These are phyloP conservation scores for Napeogenes inachia DNA, from an alignment of 2,888 invertebrate species.

Conservation along the genomic window DNA sequence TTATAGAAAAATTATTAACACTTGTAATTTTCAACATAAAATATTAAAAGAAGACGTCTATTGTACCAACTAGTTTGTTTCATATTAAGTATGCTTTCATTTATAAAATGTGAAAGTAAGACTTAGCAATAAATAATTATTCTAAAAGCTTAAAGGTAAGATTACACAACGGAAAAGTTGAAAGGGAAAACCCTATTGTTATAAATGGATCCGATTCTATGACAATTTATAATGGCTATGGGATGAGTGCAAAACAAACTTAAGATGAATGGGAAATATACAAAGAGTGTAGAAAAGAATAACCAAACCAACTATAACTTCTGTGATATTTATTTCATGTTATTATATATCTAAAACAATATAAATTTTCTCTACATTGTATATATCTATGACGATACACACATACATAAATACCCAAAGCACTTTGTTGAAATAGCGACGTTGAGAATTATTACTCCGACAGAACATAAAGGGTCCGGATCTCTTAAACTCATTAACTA, in stretches of 20 bases:
- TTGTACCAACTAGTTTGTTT: neutral
- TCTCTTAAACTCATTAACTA: constrained; percentile 29
- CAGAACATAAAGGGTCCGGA: constrained; percentile 12
- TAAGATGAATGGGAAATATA: neutral
- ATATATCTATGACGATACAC: no score
- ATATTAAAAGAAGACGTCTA: no score
- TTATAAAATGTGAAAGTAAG: neutral
- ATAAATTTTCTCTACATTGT: no score
- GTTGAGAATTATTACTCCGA: constrained; percentile 8
- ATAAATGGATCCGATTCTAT: constrained; percentile 1
- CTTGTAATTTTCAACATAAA: no score
- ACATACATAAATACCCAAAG: no score
- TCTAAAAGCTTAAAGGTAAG: neutral
- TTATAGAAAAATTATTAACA: no score
- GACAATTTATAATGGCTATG: neutral
- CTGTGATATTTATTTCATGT: neutral
- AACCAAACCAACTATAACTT: neutral
- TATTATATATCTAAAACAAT: no score
- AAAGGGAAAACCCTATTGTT: neutral
- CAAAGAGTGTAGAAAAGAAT: neutral
- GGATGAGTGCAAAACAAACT: neutral
- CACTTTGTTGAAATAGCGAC: no score
- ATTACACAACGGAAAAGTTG: constrained; percentile 1
- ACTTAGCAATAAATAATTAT: constrained; percentile 1
- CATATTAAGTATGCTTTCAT: neutral